Conservation (phyloP, 2,797 vertebrate species). For the Danio tinwini region DNA sequence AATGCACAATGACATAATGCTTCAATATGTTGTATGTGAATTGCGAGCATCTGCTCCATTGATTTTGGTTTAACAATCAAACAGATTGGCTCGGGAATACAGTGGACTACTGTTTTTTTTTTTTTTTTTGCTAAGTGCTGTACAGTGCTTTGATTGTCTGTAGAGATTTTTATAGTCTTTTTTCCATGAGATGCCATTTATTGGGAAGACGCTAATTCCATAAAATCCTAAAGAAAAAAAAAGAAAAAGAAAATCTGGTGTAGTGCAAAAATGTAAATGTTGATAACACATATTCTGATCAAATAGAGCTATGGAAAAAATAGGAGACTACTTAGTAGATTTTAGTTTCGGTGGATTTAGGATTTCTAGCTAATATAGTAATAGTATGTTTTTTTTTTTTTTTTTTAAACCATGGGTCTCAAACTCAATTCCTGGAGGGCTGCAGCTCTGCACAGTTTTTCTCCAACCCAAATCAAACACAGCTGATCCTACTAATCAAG, state of each 20-base stretch:
- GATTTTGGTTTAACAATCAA: not conserved
- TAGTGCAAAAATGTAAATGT: not conserved
- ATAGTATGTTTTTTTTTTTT: too few relatives aligned
- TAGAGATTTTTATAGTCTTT: not conserved
- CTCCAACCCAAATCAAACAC: too few relatives aligned
- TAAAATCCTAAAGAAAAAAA: not conserved
- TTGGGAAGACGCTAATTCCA: not conserved
- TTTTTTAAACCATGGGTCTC: too few relatives aligned
- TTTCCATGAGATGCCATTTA: not conserved
- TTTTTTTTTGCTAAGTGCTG: not conserved
- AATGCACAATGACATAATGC: constrained; percentile 5
- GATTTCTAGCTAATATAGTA: too few relatives aligned
- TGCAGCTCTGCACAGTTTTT: too few relatives aligned
- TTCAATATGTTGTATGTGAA: constrained; percentile 16
- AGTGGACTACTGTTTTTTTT: not conserved
- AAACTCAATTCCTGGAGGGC: too few relatives aligned
- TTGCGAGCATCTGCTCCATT: constrained; percentile 13
- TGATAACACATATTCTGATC: not conserved
- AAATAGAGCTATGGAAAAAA: not conserved
- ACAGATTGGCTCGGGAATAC: not conserved
- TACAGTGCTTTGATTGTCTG: not conserved
- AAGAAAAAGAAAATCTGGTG: not conserved
- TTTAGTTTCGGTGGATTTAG: too few relatives aligned
- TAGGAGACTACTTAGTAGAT: too few relatives aligned
- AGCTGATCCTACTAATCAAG: too few relatives aligned